Evolutionary conservation across 2,797 vertebrate species (phyloP), one percentile per base, ranked within the genome.

Genomic region (Orestias chungarensis): DNA sequence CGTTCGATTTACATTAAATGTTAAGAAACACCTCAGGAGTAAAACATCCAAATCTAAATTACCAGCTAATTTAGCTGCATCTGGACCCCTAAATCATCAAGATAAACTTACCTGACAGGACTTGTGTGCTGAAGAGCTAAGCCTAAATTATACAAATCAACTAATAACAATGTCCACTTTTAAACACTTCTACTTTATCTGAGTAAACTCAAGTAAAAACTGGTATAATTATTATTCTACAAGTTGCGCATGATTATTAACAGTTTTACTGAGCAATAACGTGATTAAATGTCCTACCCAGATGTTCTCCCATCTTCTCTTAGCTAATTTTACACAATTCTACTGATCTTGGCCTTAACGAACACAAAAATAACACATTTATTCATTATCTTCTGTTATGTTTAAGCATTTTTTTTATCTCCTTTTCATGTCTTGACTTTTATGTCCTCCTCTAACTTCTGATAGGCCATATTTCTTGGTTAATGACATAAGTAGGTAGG

Each of bases 331-430:
- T 10, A 20, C 17, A 47, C 18, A 47, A 23, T 6, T 15, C 15
- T 55, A 29, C 57, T 59, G 49, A 43, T 35, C 33, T 25, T 52
- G 64, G 75, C 47, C 64, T 70, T 57, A 66, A 54, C 31, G 27
- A 78, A 78, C 20, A 69, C 6, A 31, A 25, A n/a, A 9, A 67
- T n/a, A 61, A 80, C 35, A 67, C 59, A n/a, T 42, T 75, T 62
- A 78, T 69, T 43, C 55, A 82, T 77, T 52, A 80, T 27, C 40
- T 52, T 25, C 78, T 71, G 27, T 17, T 72, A 71, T 76, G 65
- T 50, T 27, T 69, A 14, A 46, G 31, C 7, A 54, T 64, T 27
- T 57, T 49, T 42, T 57, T 49, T 42, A 33, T 23, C 40, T 70
- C 29, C 35, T 65, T 69, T 20, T 73, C 9, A 38, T 64, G 46